Base-by-base conservation (phyloP, 2,113 vertebrate species). In the Peromyscus maniculatus region DNA sequence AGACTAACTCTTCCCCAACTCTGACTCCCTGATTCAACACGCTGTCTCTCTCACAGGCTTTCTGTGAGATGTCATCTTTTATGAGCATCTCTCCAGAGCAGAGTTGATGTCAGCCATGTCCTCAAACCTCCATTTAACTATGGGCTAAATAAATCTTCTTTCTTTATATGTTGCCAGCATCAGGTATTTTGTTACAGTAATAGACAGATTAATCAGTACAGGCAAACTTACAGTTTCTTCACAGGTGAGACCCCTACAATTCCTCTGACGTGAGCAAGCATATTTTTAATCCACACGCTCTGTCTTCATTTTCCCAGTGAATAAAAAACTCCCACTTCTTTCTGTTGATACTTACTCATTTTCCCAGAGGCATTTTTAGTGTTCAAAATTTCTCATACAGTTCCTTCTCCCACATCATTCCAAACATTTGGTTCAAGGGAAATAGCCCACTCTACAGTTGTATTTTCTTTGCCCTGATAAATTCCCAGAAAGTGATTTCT, bases 351-450 rank as follows among this genome's bases (percentile, higher is more conserved):
- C 39, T 66, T 77, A 59, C 24, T 94, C 8, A 57, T 91, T 72
- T 80, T 82, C 67, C 80, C 62, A 67, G 52, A 52, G 79, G 33
- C 19, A 17, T 36, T 92, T 33, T 64, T 31, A 84, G 15, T 79
- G 33, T 71, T n/a, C 82, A 22, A 67, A 71, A 89, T 87, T 96
- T 67, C 19, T 46, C 39, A 1, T 28, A 75, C 0, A 36, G 2
- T 88, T 83, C 39, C 26, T 19, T 66, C 13, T 86, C 21, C 66
- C 33, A 77, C 66, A 55, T 4, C 52, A 87, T 33, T 87, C 4
- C 24, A 7, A 84, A 59, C 7, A 33, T n/a, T 94, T 82, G 89
- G 46, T 93, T 59, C 77, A 93, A 94, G 71, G 92, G 92, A 95
- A 91, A 82, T 43, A 84, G 9, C 91, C 86, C n/a, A 52, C 10